Base-by-base conservation (phyloP, 2,113 vertebrate species). In the Corydoras maculifer region DNA sequence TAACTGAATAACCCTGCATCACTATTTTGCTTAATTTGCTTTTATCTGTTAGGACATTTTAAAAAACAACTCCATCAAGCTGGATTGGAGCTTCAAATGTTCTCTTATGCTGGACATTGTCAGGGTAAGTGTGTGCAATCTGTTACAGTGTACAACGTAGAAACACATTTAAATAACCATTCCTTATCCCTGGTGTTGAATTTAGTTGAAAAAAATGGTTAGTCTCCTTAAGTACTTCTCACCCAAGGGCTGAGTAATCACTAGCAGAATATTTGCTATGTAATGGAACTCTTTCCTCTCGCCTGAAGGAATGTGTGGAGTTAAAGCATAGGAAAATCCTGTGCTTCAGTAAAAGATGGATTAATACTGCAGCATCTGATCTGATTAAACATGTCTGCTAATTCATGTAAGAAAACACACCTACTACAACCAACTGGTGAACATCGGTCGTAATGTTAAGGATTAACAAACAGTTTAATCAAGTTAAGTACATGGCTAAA, bases 31-130 rank as follows among this genome's bases (percentile, higher is more conserved):
- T 3, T 57, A 57, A 57, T 57, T 14, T n/a, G n/a, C 12, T 13
- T 57, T 7, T 65, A 11, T 68, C 25, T 58, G 62, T 4, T 65
- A 82, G 79, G 79, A 84, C 69, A 81, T 82, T 62, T 72, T 82
- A 61, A 72, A 69, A 65, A 84, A 80, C 32, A 58, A 75, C 7
- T 78, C 79, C 13, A 82, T 84, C 53, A 84, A 76, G 50, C 63
- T 81, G 48, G 76, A 81, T 70, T 80, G 73, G 79, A 77, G 30
- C n/a, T 82, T 84, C 59, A 82, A 80, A 61, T 82, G 67, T 61
- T 84, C 73, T 15, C 72, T 79, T 30, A 77, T 81, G 81, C 61
- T 81, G 51, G 79, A 81, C 62, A 80, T 82, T 13, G 76, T 80
- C 9, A 81, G 82, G 78, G 81, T 82, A 73, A 58, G 48, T 70